Conservation (phyloP, 2,113 vertebrate species). For the Anguilla japonica region DNA sequence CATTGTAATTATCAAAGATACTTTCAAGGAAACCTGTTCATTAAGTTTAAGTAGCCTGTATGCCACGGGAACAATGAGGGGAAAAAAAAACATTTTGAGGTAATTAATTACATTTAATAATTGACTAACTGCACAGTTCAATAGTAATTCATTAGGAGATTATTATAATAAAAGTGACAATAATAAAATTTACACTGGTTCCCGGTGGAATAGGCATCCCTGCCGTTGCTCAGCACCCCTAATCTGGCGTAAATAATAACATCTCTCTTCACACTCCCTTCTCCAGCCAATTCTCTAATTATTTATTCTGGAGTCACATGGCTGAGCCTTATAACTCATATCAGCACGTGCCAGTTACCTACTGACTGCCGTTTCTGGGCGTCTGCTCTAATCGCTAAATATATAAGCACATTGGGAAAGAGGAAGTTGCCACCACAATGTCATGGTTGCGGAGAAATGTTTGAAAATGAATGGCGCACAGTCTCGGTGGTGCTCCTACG, state of each 20-base stretch:
- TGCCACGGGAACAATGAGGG: background rate
- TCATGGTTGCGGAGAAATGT: constrained; percentile 21
- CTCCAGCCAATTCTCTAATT: constrained; percentile 77
- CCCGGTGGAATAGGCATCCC: constrained; percentile 76
- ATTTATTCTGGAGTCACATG: constrained; percentile 77
- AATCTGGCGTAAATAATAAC: constrained; percentile 91
- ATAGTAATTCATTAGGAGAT: constrained; percentile 80
- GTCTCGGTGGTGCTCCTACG: constrained; percentile 2
- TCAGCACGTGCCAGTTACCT: constrained; percentile 64
- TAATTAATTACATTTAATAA: constrained; percentile 77
- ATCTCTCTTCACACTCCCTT: constrained; percentile 71
- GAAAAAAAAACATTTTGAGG: constrained; percentile 20
- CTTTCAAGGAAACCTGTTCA: constrained; percentile 13
- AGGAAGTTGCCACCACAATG: constrained; percentile 27
- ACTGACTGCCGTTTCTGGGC: constrained; percentile 65
- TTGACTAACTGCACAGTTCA: constrained; percentile 78
- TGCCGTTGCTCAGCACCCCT: constrained; percentile 81
- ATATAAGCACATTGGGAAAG: constrained; percentile 24
- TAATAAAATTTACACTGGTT: constrained; percentile 82
- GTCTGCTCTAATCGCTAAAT: constrained; percentile 63
- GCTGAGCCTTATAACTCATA: constrained; percentile 76
- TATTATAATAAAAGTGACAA: constrained; percentile 81
- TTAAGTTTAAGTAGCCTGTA: constrained; percentile 18
- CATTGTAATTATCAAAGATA: constrained; percentile 8
- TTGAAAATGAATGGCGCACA: constrained; percentile 24